These are phyloP conservation scores for Climacteris rufus DNA, from an alignment of 2,113 vertebrate species.

Conservation along the genomic window DNA sequence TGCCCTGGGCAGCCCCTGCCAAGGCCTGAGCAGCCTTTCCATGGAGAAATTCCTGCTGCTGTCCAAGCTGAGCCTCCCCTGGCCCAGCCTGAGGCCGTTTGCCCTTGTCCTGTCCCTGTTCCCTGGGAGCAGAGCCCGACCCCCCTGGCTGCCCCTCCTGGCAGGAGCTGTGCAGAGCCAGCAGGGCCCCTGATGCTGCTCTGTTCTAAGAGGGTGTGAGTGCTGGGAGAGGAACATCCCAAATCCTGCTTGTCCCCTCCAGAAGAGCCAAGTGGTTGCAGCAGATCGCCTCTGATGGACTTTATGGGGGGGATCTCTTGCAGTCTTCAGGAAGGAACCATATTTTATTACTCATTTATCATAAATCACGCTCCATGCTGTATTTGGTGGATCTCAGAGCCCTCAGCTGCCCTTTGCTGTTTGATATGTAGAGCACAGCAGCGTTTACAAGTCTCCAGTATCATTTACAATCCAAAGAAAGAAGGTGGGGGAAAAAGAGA, in stretches of 20 bases:
- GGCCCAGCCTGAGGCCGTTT: rapidly evolving
- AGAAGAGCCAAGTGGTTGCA: not conserved
- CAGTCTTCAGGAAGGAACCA: not conserved
- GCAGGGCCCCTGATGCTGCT: not conserved
- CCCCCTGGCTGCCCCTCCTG: not conserved
- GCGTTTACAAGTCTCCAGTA: not conserved
- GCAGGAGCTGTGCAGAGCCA: not conserved
- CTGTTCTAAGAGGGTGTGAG: not conserved
- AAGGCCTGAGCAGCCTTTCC: not conserved
- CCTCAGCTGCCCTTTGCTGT: not conserved
- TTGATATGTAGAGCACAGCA: not conserved
- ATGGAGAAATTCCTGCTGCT: not conserved
- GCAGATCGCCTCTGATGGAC: not conserved
- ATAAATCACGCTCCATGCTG: not conserved
- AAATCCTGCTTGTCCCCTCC: rapidly evolving
- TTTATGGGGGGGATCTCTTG: rapidly evolving
- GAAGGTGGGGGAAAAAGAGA: not conserved
- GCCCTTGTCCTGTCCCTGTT: not conserved
- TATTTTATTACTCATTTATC: not conserved
- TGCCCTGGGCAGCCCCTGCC: not conserved
- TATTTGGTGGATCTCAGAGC: not conserved
- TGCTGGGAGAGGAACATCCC: rapidly evolving
- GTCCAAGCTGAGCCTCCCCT: not conserved
- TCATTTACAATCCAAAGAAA: not conserved
- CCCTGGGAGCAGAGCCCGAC: not conserved